These are phyloP conservation scores for Tetramorium simillimum DNA, from an alignment of 1,140 invertebrate species.

Conservation along the genomic window DNA sequence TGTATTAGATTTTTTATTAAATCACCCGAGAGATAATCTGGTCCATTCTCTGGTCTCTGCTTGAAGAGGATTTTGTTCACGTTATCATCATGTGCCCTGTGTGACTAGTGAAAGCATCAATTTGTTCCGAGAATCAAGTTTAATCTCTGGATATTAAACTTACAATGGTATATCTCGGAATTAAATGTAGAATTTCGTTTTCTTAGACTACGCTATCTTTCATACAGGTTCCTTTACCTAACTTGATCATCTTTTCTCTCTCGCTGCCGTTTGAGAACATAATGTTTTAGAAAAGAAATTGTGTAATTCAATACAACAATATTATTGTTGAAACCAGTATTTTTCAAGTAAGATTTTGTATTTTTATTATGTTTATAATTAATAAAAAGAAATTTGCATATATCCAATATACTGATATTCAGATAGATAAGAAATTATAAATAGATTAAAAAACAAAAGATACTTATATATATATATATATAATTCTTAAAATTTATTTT, in stretches of 20 bases:
- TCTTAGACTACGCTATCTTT: neutral
- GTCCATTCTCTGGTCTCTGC: neutral
- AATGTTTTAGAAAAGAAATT: neutral
- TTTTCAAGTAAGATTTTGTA: neutral
- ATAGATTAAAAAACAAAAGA: neutral
- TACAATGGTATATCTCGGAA: neutral
- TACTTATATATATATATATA: no score
- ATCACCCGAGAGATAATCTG: constrained; percentile 17
- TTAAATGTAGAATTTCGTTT: neutral
- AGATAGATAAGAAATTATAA: neutral
- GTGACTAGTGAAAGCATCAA: constrained; percentile 1
- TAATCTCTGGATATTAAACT: neutral
- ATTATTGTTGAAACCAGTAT: neutral
- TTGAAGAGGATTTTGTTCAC: neutral
- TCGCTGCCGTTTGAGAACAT: neutral
- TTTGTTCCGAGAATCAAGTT: neutral
- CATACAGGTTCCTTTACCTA: neutral
- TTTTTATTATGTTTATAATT: neutral
- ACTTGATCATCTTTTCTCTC: neutral
- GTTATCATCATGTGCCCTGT: neutral
- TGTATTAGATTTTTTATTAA: constrained; percentile 4
- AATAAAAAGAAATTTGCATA: neutral
- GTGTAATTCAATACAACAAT: neutral
- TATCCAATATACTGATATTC: neutral
- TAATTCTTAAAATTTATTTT: no score